phyloP scores from a whole-genome alignment of 2,797 vertebrate species.

The Oreonectes daqikongensis region DNA sequence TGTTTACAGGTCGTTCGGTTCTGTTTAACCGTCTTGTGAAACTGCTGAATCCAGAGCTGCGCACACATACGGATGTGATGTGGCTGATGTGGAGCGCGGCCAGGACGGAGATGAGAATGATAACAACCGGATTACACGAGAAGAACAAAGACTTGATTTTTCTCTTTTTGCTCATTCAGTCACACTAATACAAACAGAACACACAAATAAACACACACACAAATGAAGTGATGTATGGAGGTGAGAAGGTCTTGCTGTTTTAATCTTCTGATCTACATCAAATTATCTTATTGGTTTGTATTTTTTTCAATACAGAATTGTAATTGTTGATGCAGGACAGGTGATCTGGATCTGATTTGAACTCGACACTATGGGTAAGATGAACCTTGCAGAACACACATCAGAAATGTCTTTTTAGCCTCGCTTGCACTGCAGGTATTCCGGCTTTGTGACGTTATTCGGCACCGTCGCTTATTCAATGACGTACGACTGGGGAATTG shows the following conservation, averaged over 20 bases:
- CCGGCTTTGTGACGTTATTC: no score
- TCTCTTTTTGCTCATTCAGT: constrained; percentile 5
- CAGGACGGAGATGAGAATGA: neutral
- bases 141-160: neutral
- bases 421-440: no score
- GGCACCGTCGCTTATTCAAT: no score
- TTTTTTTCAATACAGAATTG: neutral
- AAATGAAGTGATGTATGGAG: no score
- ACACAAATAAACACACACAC: neutral
- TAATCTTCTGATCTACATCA: no score
- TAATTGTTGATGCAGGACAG: neutral
- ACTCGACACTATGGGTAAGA: neutral
- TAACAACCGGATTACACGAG: neutral
- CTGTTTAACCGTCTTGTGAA: neutral
- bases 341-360: neutral
- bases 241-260: no score
- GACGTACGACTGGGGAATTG: no score
- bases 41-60: neutral
- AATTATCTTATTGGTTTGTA: neutral
- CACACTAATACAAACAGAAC: neutral
- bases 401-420: no score
- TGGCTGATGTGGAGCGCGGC: neutral
- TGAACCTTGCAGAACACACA: neutral
- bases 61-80: neutral
- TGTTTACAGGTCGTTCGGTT: neutral